A percentile compares a stretch with the other conserved stretches of the same genome.
Conservation (phyloP, 2,888 invertebrate species). For the Adelphocoris suturalis region DNA sequence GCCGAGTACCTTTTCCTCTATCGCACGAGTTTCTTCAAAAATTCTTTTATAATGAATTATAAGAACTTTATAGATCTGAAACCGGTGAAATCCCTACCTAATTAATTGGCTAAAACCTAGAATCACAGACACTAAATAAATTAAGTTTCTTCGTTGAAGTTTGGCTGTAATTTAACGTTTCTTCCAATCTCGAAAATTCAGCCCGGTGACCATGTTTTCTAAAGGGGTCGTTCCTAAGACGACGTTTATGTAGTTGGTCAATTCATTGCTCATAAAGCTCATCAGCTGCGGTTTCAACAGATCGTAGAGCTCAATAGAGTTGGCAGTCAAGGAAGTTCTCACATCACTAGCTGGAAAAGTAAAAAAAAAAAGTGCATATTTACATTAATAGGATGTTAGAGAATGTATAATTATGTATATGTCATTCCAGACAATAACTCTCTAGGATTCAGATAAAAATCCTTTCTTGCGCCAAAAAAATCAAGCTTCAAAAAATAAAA, state of each 20-base stretch:
- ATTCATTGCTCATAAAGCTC: neutral
- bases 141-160: neutral
- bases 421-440: too few relatives aligned
- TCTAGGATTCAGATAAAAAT: too few relatives aligned
- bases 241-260: constrained; percentile 28
- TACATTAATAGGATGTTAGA: too few relatives aligned
- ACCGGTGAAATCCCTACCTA: neutral
- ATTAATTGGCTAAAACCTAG: neutral
- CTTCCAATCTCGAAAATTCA: constrained; percentile 48
- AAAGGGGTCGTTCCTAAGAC: constrained; percentile 2
- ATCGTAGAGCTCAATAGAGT: constrained; percentile 56
- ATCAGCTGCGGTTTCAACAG: constrained; percentile 53
- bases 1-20: too few relatives aligned
- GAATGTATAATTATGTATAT: too few relatives aligned
- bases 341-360: constrained; percentile 13
- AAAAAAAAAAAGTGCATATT: too few relatives aligned
- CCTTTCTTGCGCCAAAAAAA: too few relatives aligned
- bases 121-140: neutral
- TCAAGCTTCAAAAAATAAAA: too few relatives aligned
- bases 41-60: too few relatives aligned
- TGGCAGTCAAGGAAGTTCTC: constrained; percentile 32
- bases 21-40: too few relatives aligned
- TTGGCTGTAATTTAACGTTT: constrained; percentile 2
- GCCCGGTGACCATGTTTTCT: constrained; percentile 10
- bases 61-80: neutral